phyloP scores from a whole-genome alignment of 2,888 invertebrate species.

The Acleris laterana region DNA sequence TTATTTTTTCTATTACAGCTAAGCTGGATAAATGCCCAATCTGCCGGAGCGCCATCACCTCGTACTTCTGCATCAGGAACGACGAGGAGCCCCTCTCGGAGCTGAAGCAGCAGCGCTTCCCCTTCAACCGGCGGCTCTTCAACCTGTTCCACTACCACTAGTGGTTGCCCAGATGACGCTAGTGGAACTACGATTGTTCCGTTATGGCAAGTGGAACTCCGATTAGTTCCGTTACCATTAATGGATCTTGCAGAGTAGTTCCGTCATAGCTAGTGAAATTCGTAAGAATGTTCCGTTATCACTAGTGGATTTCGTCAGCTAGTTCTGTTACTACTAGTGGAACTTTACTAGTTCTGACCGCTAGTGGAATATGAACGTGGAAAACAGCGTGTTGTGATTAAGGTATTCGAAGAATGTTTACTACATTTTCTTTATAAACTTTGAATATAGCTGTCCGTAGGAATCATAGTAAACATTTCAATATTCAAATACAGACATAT shows the following conservation, averaged over 20 bases:
- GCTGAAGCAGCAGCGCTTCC: slow-evolving; percentile 79
- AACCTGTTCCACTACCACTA: slow-evolving; percentile 89
- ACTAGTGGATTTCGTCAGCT: not conserved
- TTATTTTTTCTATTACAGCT: slow-evolving; percentile 67
- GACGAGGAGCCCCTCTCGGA: slow-evolving; percentile 88
- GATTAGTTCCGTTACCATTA: slow-evolving; percentile 73
- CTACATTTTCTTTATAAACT: slow-evolving; percentile 4
- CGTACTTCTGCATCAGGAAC: slow-evolving; percentile 92
- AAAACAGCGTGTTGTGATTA: slow-evolving; percentile 25
- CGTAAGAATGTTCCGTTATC: not conserved
- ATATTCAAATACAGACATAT: slow-evolving; percentile 10
- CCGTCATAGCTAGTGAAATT: not conserved
- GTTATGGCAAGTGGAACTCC: not conserved
- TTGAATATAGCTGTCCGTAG: slow-evolving; percentile 18
- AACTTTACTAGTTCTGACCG: not conserved
- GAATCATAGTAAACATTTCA: slow-evolving; percentile 21
- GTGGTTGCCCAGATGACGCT: slow-evolving; percentile 22
- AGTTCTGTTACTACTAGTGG: not conserved
- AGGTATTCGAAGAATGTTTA: slow-evolving; percentile 10
- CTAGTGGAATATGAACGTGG: not conserved
- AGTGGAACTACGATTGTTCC: not conserved
- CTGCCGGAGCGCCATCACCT: slow-evolving; percentile 92
- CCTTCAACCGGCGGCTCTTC: slow-evolving; percentile 89
- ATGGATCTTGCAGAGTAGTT: slow-evolving; percentile 27
- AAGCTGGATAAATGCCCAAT: slow-evolving; percentile 94